Evolutionary conservation across 2,113 vertebrate species (phyloP).

Genomic region (Gavialis gangeticus): DNA sequence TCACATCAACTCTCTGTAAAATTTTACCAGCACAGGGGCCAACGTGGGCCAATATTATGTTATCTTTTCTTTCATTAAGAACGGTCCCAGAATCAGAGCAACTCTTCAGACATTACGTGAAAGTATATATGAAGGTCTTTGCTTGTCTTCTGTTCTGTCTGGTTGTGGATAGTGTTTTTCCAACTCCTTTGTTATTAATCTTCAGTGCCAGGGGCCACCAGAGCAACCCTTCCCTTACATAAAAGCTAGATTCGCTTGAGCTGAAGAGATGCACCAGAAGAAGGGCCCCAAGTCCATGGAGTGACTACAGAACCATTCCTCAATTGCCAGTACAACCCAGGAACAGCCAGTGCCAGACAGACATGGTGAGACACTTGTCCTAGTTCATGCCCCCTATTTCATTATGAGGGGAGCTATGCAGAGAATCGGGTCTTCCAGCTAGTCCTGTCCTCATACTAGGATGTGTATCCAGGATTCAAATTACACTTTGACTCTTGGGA

Average conservation of each 20-base stretch:
- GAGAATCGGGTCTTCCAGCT: background rate
- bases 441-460: background rate
- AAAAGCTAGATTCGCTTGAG: background rate
- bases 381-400: background rate
- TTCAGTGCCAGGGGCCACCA: fast-evolving
- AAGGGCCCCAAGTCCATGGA: background rate
- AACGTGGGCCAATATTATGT: background rate
- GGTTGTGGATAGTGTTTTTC: background rate
- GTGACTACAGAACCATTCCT: background rate
- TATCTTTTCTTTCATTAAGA: background rate
- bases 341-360: background rate
- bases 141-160: fast-evolving
- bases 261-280: background rate
- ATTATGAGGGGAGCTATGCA: background rate
- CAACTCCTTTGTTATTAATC: background rate
- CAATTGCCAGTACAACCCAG: fast-evolving
- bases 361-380: background rate
- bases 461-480: no score
- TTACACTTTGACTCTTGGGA: no score
- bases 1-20: background rate
- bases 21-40: background rate
- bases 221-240: background rate
- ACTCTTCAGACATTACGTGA: background rate
- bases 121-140: no score
- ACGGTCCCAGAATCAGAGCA: background rate